Base-by-base conservation (phyloP, 2,797 vertebrate species). In the Anabacerthia variegaticeps region DNA sequence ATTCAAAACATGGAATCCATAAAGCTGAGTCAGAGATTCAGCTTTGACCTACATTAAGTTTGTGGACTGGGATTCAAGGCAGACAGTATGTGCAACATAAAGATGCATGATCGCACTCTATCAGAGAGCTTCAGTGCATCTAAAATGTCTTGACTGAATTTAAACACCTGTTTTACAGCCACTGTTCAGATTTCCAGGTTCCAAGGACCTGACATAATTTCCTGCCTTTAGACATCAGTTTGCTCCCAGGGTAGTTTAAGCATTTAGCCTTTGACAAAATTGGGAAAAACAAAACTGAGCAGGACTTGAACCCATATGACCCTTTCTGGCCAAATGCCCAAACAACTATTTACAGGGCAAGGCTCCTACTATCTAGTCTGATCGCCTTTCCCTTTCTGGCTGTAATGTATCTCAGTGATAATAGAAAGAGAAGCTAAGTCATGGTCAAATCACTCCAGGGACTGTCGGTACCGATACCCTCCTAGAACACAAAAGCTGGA, bases 361-460 rank as follows among this genome's bases (percentile, higher is more conserved):
- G 66, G 62, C 69, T 81, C 41, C 58, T 83, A 13, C 73, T 81
- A 28, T 92, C 80, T 75, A 24, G 3, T 78, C 24, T 91, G 80
- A 93, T 83, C 30, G 6, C 30, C 46, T 88, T 86, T 92, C 58
- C 37, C 58, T 78, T 91, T 65, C 86, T 75, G 62, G 54, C 15
- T 86, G 54, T 58, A 86, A 58, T 62, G 46, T 26, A 58, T 55
- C 86, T 78, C 77, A 51, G 39, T 59, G 91, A 87, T 68, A 93
- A 92, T 27, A 92, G 58, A 21, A 91, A 85, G 62, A 66, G 58
- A 62, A 94, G 39, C 41, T 88, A 91, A 94, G 61, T 56, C 52
- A 63, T 83, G 92, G 90, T 80, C 90, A 86, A 63, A 88, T 90
- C 80, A 86, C 91, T 51, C 76, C 85, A 88, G 83, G 90, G 73